Evolutionary conservation across 2,797 vertebrate species (phyloP), one percentile per base, ranked within the genome.

Genomic region (Coccyzus lansbergi): DNA sequence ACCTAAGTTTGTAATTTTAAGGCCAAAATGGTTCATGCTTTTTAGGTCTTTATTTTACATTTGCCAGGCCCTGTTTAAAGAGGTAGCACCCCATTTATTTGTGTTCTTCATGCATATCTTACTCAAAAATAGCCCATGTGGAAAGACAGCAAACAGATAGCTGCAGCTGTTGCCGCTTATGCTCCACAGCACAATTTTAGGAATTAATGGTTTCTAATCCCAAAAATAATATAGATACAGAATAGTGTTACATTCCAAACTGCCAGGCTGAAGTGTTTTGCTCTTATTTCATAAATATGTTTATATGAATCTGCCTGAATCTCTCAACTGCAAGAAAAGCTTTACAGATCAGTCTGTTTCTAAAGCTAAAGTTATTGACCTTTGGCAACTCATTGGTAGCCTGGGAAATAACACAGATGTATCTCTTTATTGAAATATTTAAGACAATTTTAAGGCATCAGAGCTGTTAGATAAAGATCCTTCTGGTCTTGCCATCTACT

Each of bases 141-240:
- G 96, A 97, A 97, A 97, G 97, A 95, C 79, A 85, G 95, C 24
- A 91, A 95, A 93, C 86, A 94, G 95, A 95, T 75, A 86, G 92
- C 87, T 97, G 79, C 97, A 96, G 97, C 97, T 97, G 96, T 96
- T 96, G 88, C 94, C 78, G 77, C 97, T 97, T 96, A 95, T 86
- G 96, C 96, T 96, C 96, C 95, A 90, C 95, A 97, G 97, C 97
- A 97, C 97, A 97, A 96, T 97, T 97, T 97, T 81, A 86, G 95
- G 96, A 97, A 97, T 97, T 95, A 96, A 96, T 93, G 94, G 86
- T 95, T 96, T 97, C 92, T 94, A 95, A 96, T 97, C 96, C 96
- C 89, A 63, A 96, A 97, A 96, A 97, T 92, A 96, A 96, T 97
- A 94, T 88, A 91, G 96, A 92, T 94, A 79, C 59, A 91, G 93